phyloP scores from a whole-genome alignment of 2,888 invertebrate species.

The Aethes cnicana region DNA sequence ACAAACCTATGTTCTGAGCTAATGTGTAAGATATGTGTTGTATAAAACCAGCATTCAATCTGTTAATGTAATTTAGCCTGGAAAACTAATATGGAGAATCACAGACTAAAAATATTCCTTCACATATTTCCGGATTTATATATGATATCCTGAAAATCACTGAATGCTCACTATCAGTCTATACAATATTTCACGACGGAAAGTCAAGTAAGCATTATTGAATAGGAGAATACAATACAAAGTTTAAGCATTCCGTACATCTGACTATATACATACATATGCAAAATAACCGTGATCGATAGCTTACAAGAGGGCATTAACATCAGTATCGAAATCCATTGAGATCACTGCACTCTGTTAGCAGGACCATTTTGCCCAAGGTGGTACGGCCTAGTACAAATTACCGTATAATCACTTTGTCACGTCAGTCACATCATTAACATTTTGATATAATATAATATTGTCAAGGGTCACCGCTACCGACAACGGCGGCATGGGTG shows the following conservation, averaged over 20 bases:
- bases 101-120: no score
- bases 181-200: no score
- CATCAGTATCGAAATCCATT: slow-evolving; percentile 10
- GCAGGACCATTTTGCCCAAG: not conserved
- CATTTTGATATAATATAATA: slow-evolving; percentile 47
- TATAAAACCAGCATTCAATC: no score
- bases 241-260: not conserved
- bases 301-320: slow-evolving; percentile 16
- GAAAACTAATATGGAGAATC: slow-evolving; percentile 11
- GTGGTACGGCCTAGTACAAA: slow-evolving; percentile 10
- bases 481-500: slow-evolving; percentile 58
- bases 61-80: no score
- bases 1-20: slow-evolving; percentile 33
- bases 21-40: slow-evolving; percentile 7
- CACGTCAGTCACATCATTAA: slow-evolving; percentile 57
- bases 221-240: not conserved
- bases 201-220: no score
- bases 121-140: no score
- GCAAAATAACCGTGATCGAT: slow-evolving; percentile 25
- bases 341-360: not conserved
- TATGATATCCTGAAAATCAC: no score
- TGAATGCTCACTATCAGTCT: no score
- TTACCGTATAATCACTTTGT: slow-evolving; percentile 47
- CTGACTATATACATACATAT: not conserved
- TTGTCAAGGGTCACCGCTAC: slow-evolving; percentile 54